Percentiles rank a stretch among this genome's conserved stretches.
Evolutionary conservation across 2,113 vertebrate species (phyloP).

Genomic region (Sphaerodactylus townsendi): DNA sequence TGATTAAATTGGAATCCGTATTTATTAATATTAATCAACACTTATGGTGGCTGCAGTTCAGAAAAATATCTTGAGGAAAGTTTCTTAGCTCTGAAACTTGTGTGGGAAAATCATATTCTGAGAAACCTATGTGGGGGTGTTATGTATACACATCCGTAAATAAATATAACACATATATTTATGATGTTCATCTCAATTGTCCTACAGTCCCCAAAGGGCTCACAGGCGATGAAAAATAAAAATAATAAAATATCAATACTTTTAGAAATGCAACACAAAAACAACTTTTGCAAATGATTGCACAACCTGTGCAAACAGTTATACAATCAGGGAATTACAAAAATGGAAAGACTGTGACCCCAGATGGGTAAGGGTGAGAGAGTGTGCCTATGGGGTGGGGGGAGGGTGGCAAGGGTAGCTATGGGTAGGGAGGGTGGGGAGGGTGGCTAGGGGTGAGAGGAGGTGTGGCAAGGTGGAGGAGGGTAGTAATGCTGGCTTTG

Average conservation of each 20-base stretch:
- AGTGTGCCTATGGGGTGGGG: no score
- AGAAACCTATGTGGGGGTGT: background rate
- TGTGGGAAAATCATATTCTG: background rate
- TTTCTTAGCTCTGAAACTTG: background rate
- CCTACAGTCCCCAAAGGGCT: background rate
- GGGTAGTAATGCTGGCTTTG: no score
- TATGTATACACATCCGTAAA: background rate
- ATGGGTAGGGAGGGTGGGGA: no score
- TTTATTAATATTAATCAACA: slow-evolving; percentile 50
- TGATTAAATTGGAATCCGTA: slow-evolving; percentile 66
- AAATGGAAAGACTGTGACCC: no score
- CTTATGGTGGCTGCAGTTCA: slow-evolving; percentile 31
- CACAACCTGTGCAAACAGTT: background rate
- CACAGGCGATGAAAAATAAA: background rate
- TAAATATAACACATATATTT: no score
- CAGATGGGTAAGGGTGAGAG: no score
- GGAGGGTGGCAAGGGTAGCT: no score
- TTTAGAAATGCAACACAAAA: background rate
- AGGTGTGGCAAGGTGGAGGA: no score
- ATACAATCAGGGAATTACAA: no score
- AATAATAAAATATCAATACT: background rate
- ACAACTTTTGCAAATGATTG: background rate
- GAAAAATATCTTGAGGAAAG: slow-evolving; percentile 15
- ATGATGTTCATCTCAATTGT: no score
- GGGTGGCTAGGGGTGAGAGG: no score